Evolutionary conservation across 2,888 invertebrate genomes (phyloP), one percentile per base, ranked within the genome.

Genomic region (Craniophora ligustri): DNA sequence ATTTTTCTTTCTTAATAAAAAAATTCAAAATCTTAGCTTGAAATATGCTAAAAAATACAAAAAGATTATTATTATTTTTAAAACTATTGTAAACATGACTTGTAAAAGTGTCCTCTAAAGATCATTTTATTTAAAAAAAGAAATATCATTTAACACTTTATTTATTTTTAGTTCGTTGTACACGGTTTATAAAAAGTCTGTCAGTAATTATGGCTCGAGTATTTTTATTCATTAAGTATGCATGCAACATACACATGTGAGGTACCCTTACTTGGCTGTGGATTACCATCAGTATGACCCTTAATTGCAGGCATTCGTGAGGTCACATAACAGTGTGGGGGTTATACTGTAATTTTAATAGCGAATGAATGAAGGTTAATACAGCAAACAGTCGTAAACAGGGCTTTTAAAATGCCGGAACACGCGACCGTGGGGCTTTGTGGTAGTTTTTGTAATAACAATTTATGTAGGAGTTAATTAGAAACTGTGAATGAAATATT

Each of bases 361-460:
- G 32, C 36, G 31, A 34, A 8, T 28, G 41, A 64, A 64, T 28
- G 41, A 64, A 64, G 48, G 64, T 59, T 64, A 47, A 26, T 41
- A 54, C 36, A 39, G 26, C 40, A 18, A 54, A 38, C 40, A 26
- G 30, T 45, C 14, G n/a, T 48, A 63, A 48, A 58, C 40, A 59
- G 15, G 26, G 34, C 28, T 53, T 54, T 45, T 13, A 54, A 53
- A 63, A 53, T 45, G 21, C 30, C 19, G 39, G 14, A 36, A 13
- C 63, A 64, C 54, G 63, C 63, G 34, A 64, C 44, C 31, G 4
- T 7, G 15, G 1, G 10, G 3, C 7, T 34, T 30, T 45, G 32
- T 51, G 15, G n/a, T n/a, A n/a, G n/a, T n/a, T 45, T 41, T 8
- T 14, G 15, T 38, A 14, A 23, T 15, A 23, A 23, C 13, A 11